phyloP scores from a whole-genome alignment of 2,888 invertebrate genomes.

The Punctoribates punctum region DNA sequence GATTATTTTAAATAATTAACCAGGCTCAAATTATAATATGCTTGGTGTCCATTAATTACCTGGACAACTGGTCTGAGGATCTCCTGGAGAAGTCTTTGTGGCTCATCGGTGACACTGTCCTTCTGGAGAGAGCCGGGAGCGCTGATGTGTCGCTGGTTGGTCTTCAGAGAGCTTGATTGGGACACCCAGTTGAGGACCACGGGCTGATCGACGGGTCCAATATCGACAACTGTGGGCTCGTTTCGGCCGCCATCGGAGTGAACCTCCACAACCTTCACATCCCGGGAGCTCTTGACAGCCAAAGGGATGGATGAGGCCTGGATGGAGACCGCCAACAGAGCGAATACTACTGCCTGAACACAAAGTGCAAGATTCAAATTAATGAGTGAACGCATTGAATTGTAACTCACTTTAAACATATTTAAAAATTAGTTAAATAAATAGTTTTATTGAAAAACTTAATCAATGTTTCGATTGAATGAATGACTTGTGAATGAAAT shows the following conservation, averaged over 20 bases:
- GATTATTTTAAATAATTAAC: too few species aligned
- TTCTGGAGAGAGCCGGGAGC: not conserved
- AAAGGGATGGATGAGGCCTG: not conserved
- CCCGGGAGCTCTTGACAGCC: not conserved
- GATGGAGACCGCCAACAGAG: not conserved
- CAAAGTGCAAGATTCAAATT: not conserved
- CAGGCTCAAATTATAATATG: too few species aligned
- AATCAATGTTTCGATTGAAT: too few species aligned
- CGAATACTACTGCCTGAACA: not conserved
- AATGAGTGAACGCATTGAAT: too few species aligned
- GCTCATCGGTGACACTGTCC: not conserved
- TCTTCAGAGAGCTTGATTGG: not conserved
- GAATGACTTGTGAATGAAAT: too few species aligned
- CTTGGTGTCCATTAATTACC: too few species aligned
- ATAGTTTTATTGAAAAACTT: too few species aligned
- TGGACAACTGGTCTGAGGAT: not conserved
- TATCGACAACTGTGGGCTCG: not conserved
- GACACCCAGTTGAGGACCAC: not conserved
- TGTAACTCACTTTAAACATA: too few species aligned
- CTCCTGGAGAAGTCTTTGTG: not conserved
- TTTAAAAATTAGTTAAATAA: too few species aligned
- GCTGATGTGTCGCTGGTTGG: not conserved
- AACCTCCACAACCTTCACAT: not conserved
- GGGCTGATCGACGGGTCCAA: not conserved
- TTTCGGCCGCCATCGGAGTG: not conserved